Evolutionary conservation across 2,113 vertebrate species (phyloP).

Genomic region (Sebastes fasciatus): DNA sequence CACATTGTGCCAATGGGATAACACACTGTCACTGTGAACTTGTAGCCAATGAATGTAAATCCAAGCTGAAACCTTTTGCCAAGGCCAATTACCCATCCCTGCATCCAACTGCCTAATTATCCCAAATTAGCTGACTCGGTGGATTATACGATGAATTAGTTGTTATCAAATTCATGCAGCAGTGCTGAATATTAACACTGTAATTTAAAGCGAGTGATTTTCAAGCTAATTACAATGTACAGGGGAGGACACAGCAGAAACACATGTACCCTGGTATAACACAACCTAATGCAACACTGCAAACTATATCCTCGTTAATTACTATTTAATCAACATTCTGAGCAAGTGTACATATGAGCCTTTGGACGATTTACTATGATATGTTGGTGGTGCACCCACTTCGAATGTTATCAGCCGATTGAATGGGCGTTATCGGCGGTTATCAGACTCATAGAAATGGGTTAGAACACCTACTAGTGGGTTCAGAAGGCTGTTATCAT

Average conservation of each 20-base stretch:
- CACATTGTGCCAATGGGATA: background rate
- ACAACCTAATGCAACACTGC: background rate
- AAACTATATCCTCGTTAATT: background rate
- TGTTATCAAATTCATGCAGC: constrained; percentile 66
- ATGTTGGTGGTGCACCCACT: background rate
- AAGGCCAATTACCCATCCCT: constrained; percentile 53
- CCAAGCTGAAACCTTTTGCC: constrained; percentile 54
- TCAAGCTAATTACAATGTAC: constrained; percentile 36
- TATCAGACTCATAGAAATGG: background rate
- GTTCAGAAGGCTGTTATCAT: too few relatives aligned
- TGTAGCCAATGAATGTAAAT: constrained; percentile 34
- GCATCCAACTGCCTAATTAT: constrained; percentile 62
- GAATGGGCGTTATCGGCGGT: background rate
- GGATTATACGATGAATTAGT: constrained; percentile 67
- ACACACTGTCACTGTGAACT: constrained; percentile 46
- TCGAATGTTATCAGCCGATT: background rate
- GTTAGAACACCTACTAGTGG: background rate
- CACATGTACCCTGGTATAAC: background rate
- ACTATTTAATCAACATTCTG: background rate
- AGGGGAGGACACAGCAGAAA: constrained; percentile 17
- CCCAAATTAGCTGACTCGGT: constrained; percentile 65
- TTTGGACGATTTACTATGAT: background rate
- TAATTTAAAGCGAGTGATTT: constrained; percentile 51
- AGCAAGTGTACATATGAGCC: background rate
- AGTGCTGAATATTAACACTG: constrained; percentile 47